phyloP scores from a whole-genome alignment of 92 coral and sea anemone species.

The Phenganax subtilis region DNA sequence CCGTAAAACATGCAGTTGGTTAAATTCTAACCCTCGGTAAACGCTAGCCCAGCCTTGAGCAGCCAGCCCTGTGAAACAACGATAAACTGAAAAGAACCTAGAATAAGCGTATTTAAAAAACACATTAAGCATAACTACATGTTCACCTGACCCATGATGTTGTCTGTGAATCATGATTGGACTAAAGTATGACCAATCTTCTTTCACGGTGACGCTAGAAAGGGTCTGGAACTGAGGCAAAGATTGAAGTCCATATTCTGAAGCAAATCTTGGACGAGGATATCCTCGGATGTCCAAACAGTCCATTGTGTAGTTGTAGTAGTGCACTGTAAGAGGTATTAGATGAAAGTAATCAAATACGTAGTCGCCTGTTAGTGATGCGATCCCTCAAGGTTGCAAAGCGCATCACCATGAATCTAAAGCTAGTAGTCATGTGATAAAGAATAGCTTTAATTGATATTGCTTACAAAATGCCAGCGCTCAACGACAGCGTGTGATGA shows the following conservation, averaged over 20 bases:
- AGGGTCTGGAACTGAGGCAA: constrained; percentile 93
- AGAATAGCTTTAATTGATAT: too few species aligned
- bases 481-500: too few species aligned
- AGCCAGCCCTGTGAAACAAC: too few species aligned
- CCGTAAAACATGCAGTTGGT: too few species aligned
- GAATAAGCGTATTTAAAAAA: not conserved
- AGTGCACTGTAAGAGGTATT: constrained; percentile 57
- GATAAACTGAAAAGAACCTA: too few species aligned
- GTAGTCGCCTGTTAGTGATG: too few species aligned
- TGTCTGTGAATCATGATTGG: constrained; percentile 88
- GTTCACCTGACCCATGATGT: constrained; percentile 78
- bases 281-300: constrained; percentile 83
- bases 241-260: constrained; percentile 98
- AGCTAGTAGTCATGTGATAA: too few species aligned
- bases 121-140: not conserved
- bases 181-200: constrained; percentile 87
- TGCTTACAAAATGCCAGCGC: too few species aligned
- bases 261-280: constrained; percentile 94
- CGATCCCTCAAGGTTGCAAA: too few species aligned
- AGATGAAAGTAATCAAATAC: not conserved
- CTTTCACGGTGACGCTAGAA: constrained; percentile 64
- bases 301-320: constrained; percentile 78
- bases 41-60: too few species aligned
- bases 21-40: too few species aligned
- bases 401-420: too few species aligned